Conservation (phyloP, 2,113 vertebrate genomes). For the Albula goreensis region DNA sequence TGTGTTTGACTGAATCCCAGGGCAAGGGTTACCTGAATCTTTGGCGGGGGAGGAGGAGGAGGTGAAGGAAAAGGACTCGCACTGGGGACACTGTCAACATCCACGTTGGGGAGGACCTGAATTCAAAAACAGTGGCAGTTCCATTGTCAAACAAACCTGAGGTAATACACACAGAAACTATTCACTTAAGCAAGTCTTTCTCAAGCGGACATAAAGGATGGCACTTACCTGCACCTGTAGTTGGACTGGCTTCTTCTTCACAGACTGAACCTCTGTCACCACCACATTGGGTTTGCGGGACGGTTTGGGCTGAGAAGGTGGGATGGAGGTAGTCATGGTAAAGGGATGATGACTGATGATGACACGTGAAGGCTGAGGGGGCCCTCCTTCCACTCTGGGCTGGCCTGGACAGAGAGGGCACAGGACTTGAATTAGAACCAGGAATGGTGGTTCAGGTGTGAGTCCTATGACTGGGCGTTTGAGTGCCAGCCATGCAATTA, state of each 20-base stretch:
- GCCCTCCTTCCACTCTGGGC: constrained; percentile 65
- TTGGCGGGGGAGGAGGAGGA: constrained; percentile 38
- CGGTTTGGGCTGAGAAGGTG: constrained; percentile 56
- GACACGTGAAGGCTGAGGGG: constrained; percentile 58
- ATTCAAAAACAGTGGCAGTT: constrained; percentile 29
- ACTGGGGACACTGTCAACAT: constrained; percentile 74
- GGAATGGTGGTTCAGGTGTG: no score
- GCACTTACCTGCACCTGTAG: constrained; percentile 77
- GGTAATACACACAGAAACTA: neutral
- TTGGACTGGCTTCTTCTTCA: constrained; percentile 66
- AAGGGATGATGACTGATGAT: constrained; percentile 51
- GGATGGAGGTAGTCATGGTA: constrained; percentile 68
- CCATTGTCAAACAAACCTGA: neutral
- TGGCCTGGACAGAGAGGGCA: constrained; percentile 65
- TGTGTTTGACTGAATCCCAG: neutral
- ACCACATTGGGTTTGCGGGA: constrained; percentile 65
- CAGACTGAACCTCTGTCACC: constrained; percentile 67
- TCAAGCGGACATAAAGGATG: neutral
- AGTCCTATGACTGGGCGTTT: no score
- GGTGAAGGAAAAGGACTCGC: constrained; percentile 39
- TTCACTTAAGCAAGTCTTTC: no score
- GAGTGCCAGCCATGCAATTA: no score
- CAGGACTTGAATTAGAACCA: neutral
- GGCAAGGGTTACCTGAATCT: constrained; percentile 67
- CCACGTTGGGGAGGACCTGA: constrained; percentile 80